Base-by-base conservation (phyloP, 2,113 vertebrate genomes). In the Eurystomus gularis region DNA sequence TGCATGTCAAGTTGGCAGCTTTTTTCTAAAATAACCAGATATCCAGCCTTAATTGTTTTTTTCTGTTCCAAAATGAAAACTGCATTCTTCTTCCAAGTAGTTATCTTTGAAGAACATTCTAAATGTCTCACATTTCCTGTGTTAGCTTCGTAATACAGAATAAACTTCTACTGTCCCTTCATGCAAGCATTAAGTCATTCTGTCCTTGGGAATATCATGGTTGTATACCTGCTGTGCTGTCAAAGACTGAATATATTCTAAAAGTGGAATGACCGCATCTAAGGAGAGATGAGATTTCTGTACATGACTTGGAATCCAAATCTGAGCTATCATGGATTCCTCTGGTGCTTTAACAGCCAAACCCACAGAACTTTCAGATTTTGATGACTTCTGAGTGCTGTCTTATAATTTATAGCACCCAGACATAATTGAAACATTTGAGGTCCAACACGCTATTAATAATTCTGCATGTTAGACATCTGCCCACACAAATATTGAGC, bases 1-100 rank as follows among this genome's bases (percentile, higher is more conserved):
- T n/a, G 9, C 4, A 21, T 23, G 8, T 1, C 3, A 1, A 2
- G 1, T 9, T 44, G 24, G 4, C 17, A 39, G 9, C 2, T 68
- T 79, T 42, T 11, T 60, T 92, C 17, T 86, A 42, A 72, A 83
- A 69, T 65, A 3, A 80, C 12, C 15, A 69, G 5, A 46, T 40
- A 51, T 6, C 10, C 26, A 82, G 49, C 8, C 4, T 33, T 58
- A 6, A 23, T 33, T 37, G 1, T 16, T 35, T 57, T 64, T 9
- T 55, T 11, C 26, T 60, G 17, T 60, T 61, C 13, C 68, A 31
- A 80, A 94, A 66, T 48, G 13, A 82, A 88, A 93, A 35, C 1
- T 4, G 2, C 8, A 29, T 40, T 46, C 9, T 79, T 85, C 19
- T 71, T 62, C 33, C 6, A 79, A n/a, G 7, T 28, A 31, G 78